Evolutionary conservation across 2,797 vertebrate species (phyloP), one percentile per base, ranked within the genome.

Genomic region (Oreochromis mossambicus): DNA sequence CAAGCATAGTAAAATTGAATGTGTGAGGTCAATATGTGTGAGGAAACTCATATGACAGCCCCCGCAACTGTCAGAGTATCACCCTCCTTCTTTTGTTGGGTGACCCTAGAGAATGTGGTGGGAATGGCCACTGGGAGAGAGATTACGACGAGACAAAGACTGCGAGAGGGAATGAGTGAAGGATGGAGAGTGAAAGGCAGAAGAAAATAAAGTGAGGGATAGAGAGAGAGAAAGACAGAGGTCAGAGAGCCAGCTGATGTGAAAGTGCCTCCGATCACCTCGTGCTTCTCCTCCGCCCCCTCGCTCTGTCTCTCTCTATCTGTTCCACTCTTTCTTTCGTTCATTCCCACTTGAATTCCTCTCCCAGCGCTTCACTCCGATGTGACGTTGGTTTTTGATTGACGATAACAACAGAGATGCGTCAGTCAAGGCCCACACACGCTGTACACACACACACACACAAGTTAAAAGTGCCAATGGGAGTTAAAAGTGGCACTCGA

Each of bases 271-370:
- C 91, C 75, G 85, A 94, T 94, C 93, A 95, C 94, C 93, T 95
- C 94, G 94, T 95, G 93, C 94, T 90, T 95, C 90, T 94, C 93
- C 91, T 91, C 91, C 88, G 63, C 94, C 94, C 91, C 91, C 93
- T 91, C 81, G 24, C 84, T 90, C 91, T 89, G 82, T 91, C 91
- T 83, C 92, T 93, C 87, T 92, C 92, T 93, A 89, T 95, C 92
- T 94, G 86, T 93, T 91, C 86, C 86, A 41, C 92, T 91, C 92
- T 92, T 91, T 94, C 91, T 92, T 89, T 92, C 90, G 85, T 77
- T 86, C 89, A 17, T 94, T 96, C 95, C 95, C 95, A 96, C 95
- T 94, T 94, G 90, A 94, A 96, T 96, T 96, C 95, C 95, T 92
- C 91, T 92, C 93, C 91, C 93, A 92, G 95, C 87, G 87, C 92